Evolutionary conservation across 2,113 vertebrate genomes (phyloP).

Genomic region (Poecilia latipinna): DNA sequence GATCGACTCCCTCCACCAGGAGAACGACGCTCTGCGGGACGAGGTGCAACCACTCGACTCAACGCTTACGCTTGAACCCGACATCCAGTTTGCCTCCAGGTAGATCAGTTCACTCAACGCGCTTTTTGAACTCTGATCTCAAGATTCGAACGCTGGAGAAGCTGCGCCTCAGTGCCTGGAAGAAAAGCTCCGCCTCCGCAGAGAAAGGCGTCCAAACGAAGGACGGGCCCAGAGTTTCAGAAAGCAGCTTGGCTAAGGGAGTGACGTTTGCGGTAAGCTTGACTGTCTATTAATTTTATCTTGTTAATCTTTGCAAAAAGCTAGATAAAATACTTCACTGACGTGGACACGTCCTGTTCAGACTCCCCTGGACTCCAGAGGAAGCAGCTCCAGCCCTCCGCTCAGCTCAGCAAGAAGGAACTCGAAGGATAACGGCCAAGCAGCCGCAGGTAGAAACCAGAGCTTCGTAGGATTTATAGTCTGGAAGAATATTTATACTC

Average conservation of each 20-base stretch:
- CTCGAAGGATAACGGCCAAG: constrained; percentile 60
- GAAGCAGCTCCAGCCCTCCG: constrained; percentile 57
- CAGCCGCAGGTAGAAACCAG: constrained; percentile 72
- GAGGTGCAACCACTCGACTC: constrained; percentile 66
- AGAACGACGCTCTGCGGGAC: constrained; percentile 86
- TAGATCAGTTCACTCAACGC: background rate
- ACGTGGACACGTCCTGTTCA: constrained; percentile 48
- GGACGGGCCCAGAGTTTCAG: constrained; percentile 29
- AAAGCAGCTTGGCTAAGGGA: constrained; percentile 64
- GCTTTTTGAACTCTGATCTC: background rate
- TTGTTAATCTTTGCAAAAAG: background rate
- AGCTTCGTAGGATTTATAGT: too few relatives aligned
- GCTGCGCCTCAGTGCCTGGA: constrained; percentile 89
- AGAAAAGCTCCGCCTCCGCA: constrained; percentile 75
- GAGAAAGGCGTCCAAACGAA: constrained; percentile 49
- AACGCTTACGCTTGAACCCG: too few relatives aligned
- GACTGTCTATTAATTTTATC: background rate
- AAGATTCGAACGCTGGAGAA: constrained; percentile 86
- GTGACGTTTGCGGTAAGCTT: constrained; percentile 74
- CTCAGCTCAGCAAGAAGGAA: constrained; percentile 61
- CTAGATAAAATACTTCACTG: background rate
- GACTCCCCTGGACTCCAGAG: constrained; percentile 73
- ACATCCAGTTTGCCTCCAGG: background rate
- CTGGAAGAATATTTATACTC: background rate
- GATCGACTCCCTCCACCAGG: constrained; percentile 84